Evolutionary conservation across 2,113 vertebrate species (phyloP).

Genomic region (Tichodroma muraria): DNA sequence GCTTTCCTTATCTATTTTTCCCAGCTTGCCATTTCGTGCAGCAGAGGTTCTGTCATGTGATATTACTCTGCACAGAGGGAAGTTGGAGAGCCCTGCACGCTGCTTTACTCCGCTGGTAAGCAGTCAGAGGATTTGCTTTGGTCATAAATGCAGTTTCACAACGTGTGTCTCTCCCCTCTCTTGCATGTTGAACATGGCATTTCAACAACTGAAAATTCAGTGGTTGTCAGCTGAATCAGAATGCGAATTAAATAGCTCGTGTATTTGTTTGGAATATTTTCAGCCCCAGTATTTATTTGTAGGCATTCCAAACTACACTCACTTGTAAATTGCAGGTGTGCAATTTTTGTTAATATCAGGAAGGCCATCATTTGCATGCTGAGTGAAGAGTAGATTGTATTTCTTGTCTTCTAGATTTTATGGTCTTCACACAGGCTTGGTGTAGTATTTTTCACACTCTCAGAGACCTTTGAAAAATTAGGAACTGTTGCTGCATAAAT

Average conservation of each 20-base stretch:
- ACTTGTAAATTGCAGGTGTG: background rate
- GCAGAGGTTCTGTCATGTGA: slow-evolving; percentile 47
- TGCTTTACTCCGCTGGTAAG: background rate
- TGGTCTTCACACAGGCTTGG: background rate
- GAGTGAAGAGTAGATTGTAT: background rate
- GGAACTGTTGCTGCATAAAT: background rate
- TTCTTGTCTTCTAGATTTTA: background rate
- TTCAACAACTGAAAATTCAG: background rate
- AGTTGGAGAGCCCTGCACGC: background rate
- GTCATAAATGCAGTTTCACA: background rate
- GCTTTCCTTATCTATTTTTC: slow-evolving; percentile 57
- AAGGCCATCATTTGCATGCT: background rate
- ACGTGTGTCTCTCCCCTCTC: background rate
- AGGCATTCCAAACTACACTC: background rate
- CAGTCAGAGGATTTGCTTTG: slow-evolving; percentile 15
- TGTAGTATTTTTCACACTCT: background rate
- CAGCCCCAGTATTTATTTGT: background rate
- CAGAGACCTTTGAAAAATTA: background rate
- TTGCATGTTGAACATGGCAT: background rate
- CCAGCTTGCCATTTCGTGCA: slow-evolving; percentile 47
- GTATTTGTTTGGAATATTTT: background rate
- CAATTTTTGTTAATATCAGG: background rate
- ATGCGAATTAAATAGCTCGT: background rate
- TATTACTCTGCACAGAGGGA: background rate
- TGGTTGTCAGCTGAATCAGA: background rate